Conservation (phyloP, 1,140 invertebrate genomes). For the Stegodyphus mimosarum region DNA sequence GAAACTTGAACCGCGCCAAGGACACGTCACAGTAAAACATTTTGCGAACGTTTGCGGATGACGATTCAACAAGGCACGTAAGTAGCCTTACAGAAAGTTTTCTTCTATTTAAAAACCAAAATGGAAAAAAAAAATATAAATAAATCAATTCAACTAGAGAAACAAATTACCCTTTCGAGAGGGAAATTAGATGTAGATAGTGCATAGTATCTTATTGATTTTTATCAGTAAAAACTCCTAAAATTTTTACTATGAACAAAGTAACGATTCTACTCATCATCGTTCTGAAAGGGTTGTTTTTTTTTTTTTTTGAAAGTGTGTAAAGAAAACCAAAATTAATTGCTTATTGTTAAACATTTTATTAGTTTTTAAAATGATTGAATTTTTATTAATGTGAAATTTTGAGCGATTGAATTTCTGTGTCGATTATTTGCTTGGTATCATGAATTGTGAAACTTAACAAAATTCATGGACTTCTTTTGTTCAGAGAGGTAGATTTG, state of each 20-base stretch:
- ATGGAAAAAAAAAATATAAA: neutral
- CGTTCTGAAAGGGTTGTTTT: neutral
- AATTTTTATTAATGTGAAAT: neutral
- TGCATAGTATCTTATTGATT: conserved; percentile 1
- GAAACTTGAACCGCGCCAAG: neutral
- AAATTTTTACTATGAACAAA: neutral
- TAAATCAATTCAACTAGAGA: neutral
- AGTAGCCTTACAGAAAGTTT: conserved; percentile 53
- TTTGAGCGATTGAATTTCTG: neutral
- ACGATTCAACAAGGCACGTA: conserved; percentile 38
- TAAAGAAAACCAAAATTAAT: neutral
- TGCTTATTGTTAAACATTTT: neutral
- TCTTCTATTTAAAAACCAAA: conserved; percentile 8
- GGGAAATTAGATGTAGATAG: conserved; percentile 42
- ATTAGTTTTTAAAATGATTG: no score
- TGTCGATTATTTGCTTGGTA: neutral
- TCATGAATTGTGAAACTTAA: neutral
- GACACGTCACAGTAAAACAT: neutral
- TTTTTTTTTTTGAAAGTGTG: neutral
- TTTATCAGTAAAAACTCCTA: neutral
- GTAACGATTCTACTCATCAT: neutral
- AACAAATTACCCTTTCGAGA: neutral
- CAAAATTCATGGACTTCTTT: neutral
- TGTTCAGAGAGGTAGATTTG: neutral
- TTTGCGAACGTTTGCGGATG: neutral